These are phyloP conservation scores for Abscondita cerata DNA, from an alignment of 2,888 invertebrate species.

Conservation along the genomic window DNA sequence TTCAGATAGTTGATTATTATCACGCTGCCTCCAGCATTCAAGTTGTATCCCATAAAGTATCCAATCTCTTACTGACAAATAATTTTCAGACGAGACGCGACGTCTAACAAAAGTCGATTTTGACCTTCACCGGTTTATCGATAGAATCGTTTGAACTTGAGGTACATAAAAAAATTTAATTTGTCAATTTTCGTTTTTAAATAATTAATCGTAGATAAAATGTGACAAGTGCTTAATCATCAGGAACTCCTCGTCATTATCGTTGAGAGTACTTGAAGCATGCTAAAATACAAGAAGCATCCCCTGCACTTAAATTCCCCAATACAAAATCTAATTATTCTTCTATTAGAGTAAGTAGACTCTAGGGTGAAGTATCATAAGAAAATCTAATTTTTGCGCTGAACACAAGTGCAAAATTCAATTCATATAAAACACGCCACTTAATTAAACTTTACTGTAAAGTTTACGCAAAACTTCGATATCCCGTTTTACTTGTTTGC, in stretches of 20 bases:
- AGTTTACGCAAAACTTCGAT: no score
- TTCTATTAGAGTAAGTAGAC: conserved; percentile 35
- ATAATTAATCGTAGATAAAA: conserved; percentile 34
- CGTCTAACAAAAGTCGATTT: conserved; percentile 8
- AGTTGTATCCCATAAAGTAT: conserved; percentile 19
- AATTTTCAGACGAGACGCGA: conserved; percentile 15
- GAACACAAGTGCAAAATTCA: conserved; percentile 30
- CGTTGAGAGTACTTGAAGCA: conserved; percentile 20
- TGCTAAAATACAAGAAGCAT: conserved; percentile 19
- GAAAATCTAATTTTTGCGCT: conserved; percentile 30
- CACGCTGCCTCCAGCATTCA: conserved; percentile 19
- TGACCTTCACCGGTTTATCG: no score
- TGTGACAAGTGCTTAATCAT: conserved; percentile 36
- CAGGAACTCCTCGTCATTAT: conserved; percentile 30
- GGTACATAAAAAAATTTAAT: neutral
- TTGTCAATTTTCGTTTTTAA: conserved; percentile 15
- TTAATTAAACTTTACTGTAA: conserved; percentile 6
- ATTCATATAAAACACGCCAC: conserved; percentile 15
- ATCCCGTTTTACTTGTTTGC: no score
- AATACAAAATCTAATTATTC: conserved; percentile 33
- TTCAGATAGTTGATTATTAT: conserved; percentile 33
- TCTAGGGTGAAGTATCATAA: conserved; percentile 31
- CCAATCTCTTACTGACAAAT: conserved; percentile 24
- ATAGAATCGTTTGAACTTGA: no score
- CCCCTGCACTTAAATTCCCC: conserved; percentile 32